Conservation (phyloP, 2,113 vertebrate species). For the Ardeotis arabs region DNA sequence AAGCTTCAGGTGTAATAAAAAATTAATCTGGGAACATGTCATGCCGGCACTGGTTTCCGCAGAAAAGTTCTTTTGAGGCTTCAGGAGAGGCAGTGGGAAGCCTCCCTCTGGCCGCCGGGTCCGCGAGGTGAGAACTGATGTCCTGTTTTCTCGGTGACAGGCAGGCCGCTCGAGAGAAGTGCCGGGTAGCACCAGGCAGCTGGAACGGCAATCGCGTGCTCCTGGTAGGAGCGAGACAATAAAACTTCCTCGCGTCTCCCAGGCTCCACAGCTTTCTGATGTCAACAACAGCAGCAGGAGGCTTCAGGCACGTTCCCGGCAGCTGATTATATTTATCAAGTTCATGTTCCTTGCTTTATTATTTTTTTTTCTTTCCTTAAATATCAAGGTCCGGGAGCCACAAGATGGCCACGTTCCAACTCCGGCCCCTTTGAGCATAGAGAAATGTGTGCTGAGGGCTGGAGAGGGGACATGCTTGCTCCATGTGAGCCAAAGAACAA, state of each 20-base stretch:
- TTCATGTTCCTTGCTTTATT: constrained; percentile 27
- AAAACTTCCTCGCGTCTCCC: constrained; percentile 15
- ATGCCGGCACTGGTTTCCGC: accelerated
- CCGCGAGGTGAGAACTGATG: not conserved
- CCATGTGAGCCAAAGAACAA: constrained; percentile 59
- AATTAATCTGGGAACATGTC: not conserved
- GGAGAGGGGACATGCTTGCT: constrained; percentile 56
- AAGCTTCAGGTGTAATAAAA: not conserved
- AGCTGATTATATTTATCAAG: constrained; percentile 54
- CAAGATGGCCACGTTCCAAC: constrained; percentile 25
- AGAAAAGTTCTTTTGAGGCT: not conserved
- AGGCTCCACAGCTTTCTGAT: not conserved
- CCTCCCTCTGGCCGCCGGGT: accelerated
- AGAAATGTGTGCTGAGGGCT: constrained; percentile 54
- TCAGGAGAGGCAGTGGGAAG: not conserved
- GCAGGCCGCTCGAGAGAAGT: not conserved
- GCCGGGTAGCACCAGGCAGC: not conserved
- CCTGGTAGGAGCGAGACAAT: constrained; percentile 7
- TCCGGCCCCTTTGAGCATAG: constrained; percentile 34
- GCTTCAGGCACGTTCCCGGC: constrained; percentile 53
- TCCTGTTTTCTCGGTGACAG: not conserved
- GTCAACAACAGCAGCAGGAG: constrained; percentile 60
- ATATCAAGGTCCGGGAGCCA: constrained; percentile 27
- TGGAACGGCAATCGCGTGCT: not conserved
- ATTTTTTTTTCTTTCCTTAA: not conserved